Percentiles rank a stretch among this genome's conserved stretches.
phyloP scores from a whole-genome alignment of 2,888 invertebrate species.

The Dorcus parallelipipedus region DNA sequence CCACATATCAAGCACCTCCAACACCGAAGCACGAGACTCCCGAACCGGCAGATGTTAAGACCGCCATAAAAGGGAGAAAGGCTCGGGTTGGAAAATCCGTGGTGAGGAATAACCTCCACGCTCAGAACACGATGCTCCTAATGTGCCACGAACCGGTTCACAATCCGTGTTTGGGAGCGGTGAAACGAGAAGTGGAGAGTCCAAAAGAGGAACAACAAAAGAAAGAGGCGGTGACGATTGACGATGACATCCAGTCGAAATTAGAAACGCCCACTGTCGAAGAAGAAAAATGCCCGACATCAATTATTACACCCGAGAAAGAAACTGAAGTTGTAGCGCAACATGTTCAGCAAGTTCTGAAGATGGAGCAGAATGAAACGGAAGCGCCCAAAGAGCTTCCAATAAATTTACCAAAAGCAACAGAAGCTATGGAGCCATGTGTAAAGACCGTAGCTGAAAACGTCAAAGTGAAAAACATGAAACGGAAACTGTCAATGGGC shows the following conservation, averaged over 20 bases:
- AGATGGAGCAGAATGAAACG: conserved; percentile 10
- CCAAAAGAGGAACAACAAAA: conserved; percentile 42
- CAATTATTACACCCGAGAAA: conserved; percentile 1
- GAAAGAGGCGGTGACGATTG: conserved; percentile 16
- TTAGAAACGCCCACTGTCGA: conserved; percentile 8
- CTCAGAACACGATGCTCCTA: conserved; percentile 53
- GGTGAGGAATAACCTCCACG: conserved; percentile 57
- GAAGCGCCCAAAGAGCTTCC: conserved; percentile 5
- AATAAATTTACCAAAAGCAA: conserved; percentile 1
- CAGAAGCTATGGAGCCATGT: conserved; percentile 30
- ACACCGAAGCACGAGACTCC: conserved; percentile 34
- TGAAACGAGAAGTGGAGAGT: conserved; percentile 49
- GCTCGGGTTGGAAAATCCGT: conserved; percentile 64
- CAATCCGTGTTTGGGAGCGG: conserved; percentile 31
- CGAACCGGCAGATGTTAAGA: conserved; percentile 31
- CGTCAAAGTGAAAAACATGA: conserved; percentile 50
- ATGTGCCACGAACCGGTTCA: conserved; percentile 45
- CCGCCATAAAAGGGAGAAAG: conserved; percentile 48
- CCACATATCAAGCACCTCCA: conserved; percentile 46
- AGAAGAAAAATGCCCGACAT: background rate
- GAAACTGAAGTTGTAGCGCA: conserved; percentile 12
- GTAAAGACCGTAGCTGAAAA: conserved; percentile 47
- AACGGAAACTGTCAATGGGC: conserved; percentile 48
- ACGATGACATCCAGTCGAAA: conserved; percentile 3
- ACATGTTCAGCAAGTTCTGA: background rate